Evolutionary conservation across 2,888 invertebrate genomes (phyloP), one percentile per base, ranked within the genome.

Genomic region (Spodoptera picta): DNA sequence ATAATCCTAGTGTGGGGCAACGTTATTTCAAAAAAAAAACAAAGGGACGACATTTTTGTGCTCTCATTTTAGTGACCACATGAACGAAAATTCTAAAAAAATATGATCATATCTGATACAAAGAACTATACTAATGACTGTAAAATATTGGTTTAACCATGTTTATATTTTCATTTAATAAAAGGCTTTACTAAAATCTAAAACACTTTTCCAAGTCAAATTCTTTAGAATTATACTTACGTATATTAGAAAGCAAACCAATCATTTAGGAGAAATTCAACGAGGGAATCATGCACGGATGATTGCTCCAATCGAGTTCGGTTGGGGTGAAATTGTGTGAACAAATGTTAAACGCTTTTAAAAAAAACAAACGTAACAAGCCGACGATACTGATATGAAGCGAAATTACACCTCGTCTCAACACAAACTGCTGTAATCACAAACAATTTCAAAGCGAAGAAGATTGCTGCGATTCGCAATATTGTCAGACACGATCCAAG

Each of bases 401-500:
- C 81, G 52, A 84, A 87, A 90, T 90, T 88, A 90, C 85, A 88
- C 85, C 88, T 87, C 84, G 82, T 79, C 80, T 79, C 83, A 67
- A 83, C 84, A 79, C 84, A 83, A 86, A 88, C 87, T 84, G 87
- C 80, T 85, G 89, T 88, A 90, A 91, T 90, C 88, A 88, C 87
- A 89, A 90, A 90, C 90, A 90, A 90, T 90, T 89, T 87, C 84
- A 85, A 83, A 87, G 86, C 82, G 83, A 84, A 83, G 84, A 82
- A 88, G 86, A 90, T 90, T 89, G 87, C 85, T 80, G 79, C 84
- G 83, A 90, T 86, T 90, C 88, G 84, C 86, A 84, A 87, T 88
- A 88, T 86, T 84, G 83, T 81, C 61, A 62, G 51, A 47, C 10
- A 6, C 49, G 73, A 71, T 59, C 19, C 60, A 66, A 73, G 77